phyloP scores from a whole-genome alignment of 2,113 vertebrate species.

The Austrofundulus limnaeus region DNA sequence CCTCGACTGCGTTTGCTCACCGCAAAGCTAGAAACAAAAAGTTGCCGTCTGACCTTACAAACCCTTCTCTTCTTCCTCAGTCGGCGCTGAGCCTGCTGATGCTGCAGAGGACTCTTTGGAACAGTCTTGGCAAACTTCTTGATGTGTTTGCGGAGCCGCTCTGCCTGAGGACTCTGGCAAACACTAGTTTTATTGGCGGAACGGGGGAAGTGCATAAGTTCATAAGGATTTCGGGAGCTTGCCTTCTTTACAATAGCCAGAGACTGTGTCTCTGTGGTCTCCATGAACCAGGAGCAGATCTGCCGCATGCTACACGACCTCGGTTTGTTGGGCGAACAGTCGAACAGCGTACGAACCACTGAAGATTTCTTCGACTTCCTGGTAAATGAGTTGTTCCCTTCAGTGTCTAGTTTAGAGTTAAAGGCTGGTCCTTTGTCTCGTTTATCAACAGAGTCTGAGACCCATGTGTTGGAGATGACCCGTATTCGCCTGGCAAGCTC shows the following conservation, averaged over 20 bases:
- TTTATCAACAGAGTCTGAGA: slow-evolving; percentile 79
- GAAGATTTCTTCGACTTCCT: slow-evolving; percentile 76
- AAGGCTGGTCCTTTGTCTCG: slow-evolving; percentile 58
- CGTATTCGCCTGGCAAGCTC: slow-evolving; percentile 87
- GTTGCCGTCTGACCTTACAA: slow-evolving; percentile 69
- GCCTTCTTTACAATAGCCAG: slow-evolving; percentile 90
- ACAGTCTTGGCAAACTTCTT: slow-evolving; percentile 94
- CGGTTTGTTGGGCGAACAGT: slow-evolving; percentile 67
- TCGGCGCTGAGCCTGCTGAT: slow-evolving; percentile 79
- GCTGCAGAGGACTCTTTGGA: slow-evolving; percentile 87
- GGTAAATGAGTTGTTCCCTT: slow-evolving; percentile 51
- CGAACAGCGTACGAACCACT: slow-evolving; percentile 90
- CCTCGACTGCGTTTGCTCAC: background rate
- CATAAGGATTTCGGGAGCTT: slow-evolving; percentile 87
- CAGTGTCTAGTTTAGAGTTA: slow-evolving; percentile 39
- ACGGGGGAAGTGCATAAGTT: slow-evolving; percentile 85
- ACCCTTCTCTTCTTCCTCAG: slow-evolving; percentile 73
- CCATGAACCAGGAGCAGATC: slow-evolving; percentile 95
- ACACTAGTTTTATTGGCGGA: slow-evolving; percentile 76
- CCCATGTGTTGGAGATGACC: slow-evolving; percentile 90
- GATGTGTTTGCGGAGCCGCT: slow-evolving; percentile 88
- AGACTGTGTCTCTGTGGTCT: slow-evolving; percentile 97
- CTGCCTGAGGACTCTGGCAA: slow-evolving; percentile 83
- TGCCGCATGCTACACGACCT: slow-evolving; percentile 89
- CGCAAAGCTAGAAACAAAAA: slow-evolving; percentile 54